Evolutionary conservation across 2,113 vertebrate species (phyloP).

Genomic region (Poecile atricapillus): DNA sequence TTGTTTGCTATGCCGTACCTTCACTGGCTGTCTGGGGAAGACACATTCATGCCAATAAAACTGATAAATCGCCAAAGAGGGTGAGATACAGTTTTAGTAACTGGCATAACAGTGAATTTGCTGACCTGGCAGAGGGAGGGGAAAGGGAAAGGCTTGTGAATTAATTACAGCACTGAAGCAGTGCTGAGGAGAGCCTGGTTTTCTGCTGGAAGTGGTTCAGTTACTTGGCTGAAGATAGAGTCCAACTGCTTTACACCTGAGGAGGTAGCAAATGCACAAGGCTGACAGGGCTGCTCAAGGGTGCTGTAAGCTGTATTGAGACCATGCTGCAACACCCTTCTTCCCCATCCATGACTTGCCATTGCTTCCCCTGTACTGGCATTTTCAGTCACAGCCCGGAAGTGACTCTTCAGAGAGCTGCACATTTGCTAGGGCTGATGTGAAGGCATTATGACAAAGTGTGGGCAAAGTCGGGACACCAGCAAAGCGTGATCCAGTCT

Average conservation of each 20-base stretch:
- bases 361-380: background rate
- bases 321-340: background rate
- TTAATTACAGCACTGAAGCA: constrained; percentile 23
- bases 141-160: background rate
- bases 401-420: background rate
- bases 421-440: background rate
- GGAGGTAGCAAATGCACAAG: background rate
- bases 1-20: background rate
- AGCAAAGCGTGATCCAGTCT: background rate
- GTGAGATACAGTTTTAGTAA: constrained; percentile 22
- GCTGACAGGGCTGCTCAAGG: background rate
- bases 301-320: background rate
- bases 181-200: constrained; percentile 5
- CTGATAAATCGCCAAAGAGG: constrained; percentile 9
- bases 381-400: background rate
- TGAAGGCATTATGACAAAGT: background rate
- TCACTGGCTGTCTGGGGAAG: background rate
- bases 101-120: constrained; percentile 30
- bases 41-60: background rate
- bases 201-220: constrained; percentile 7
- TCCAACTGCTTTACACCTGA: background rate
- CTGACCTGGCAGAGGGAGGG: background rate
- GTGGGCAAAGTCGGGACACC: rapidly evolving
- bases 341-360: background rate
- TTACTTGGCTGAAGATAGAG: background rate